phyloP scores from a whole-genome alignment of 2,797 vertebrate species.

The Anabas testudineus region DNA sequence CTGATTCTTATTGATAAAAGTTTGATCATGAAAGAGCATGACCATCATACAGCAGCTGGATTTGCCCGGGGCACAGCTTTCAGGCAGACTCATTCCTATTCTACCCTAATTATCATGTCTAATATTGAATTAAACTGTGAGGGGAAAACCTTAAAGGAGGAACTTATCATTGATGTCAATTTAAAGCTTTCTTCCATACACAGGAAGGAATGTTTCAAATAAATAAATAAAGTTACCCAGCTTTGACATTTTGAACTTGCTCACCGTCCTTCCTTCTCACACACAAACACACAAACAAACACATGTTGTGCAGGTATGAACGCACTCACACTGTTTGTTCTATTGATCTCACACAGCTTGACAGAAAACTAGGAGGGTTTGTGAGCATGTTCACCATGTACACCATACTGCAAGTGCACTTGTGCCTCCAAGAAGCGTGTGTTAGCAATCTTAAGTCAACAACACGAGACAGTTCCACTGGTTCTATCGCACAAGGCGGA shows the following conservation, averaged over 20 bases:
- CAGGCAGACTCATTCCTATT: too few species aligned
- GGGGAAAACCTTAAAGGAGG: not conserved
- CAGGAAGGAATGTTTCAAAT: not conserved
- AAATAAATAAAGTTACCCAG: not conserved
- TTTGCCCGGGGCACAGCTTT: slow-evolving; percentile 21
- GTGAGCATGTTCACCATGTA: slow-evolving; percentile 40
- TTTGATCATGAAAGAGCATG: not conserved
- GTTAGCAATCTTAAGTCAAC: slow-evolving; percentile 2
- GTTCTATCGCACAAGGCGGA: slow-evolving; percentile 10
- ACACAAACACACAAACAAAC: not conserved
- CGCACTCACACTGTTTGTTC: slow-evolving; percentile 6
- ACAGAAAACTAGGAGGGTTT: slow-evolving; percentile 34
- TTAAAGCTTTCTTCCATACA: not conserved
- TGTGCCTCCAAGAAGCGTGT: slow-evolving; percentile 18
- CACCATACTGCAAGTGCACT: not conserved
- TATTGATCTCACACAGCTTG: slow-evolving; percentile 34
- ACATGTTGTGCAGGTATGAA: not conserved
- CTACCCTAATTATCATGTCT: too few species aligned
- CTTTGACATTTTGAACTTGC: slow-evolving; percentile 1
- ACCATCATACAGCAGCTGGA: slow-evolving; percentile 18
- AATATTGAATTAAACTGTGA: not conserved
- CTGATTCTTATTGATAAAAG: slow-evolving; percentile 37
- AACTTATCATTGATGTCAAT: not conserved
- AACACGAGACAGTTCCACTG: slow-evolving; percentile 30
- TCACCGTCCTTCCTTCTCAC: not conserved